Conservation (phyloP, 2,797 vertebrate species). For the Melanotaenia pygmaea region DNA sequence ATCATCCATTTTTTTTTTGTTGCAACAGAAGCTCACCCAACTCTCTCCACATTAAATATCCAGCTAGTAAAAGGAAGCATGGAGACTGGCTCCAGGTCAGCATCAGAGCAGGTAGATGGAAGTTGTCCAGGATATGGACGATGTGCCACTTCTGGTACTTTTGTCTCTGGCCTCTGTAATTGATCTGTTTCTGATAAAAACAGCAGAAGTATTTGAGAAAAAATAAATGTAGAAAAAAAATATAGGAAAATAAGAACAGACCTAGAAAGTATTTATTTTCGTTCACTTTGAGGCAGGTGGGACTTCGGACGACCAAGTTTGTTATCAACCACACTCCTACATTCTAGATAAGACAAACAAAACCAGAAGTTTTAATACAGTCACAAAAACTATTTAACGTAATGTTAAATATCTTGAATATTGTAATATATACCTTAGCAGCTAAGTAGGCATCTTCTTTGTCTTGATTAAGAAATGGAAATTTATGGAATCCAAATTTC, state of each 20-base stretch:
- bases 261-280: slow-evolving; percentile 54
- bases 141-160: not conserved
- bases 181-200: not conserved
- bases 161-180: not conserved
- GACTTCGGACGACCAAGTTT: slow-evolving; percentile 61
- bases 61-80: slow-evolving; percentile 81
- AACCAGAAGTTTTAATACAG: not conserved
- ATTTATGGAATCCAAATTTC: no score
- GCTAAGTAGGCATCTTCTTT: slow-evolving; percentile 34
- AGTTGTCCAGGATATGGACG: not conserved
- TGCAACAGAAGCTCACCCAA: slow-evolving; percentile 69
- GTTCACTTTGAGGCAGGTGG: slow-evolving; percentile 60
- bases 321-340: slow-evolving; percentile 77
- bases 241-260: slow-evolving; percentile 19
- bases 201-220: not conserved
- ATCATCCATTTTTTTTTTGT: not conserved
- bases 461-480: not conserved
- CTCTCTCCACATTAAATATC: slow-evolving; percentile 79
- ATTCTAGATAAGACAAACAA: slow-evolving; percentile 52
- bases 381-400: not conserved
- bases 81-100: slow-evolving; percentile 54
- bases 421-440: slow-evolving; percentile 62
- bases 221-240: not conserved
- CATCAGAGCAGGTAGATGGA: rapidly evolving
- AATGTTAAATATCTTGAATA: no score